Percentiles rank a stretch among this genome's conserved stretches.
These are phyloP conservation scores for Lagodon rhomboides DNA, from an alignment of 2,797 vertebrate genomes.

Conservation along the genomic window DNA sequence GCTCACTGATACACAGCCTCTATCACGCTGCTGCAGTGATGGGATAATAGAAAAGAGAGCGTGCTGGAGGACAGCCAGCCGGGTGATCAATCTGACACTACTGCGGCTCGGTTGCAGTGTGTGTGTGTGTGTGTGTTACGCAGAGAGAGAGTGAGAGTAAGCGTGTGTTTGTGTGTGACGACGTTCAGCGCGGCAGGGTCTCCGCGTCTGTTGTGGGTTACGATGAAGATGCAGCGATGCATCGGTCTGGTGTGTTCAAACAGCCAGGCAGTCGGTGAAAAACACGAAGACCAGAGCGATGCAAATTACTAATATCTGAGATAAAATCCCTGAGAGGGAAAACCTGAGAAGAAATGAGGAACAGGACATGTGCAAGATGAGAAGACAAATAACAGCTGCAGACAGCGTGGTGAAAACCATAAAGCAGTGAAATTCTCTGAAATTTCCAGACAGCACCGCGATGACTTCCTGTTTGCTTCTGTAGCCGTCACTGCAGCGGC, in stretches of 20 bases:
- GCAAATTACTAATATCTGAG: not conserved
- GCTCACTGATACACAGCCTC: not conserved
- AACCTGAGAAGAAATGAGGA: not conserved
- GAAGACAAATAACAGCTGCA: conserved; percentile 1
- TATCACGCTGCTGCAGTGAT: conserved; percentile 20
- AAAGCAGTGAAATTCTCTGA: conserved; percentile 65
- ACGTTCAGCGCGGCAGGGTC: conserved; percentile 12
- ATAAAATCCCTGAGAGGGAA: not conserved
- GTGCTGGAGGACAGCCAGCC: conserved; percentile 42
- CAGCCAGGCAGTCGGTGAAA: not conserved
- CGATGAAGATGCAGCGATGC: not conserved
- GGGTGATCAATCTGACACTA: conserved; percentile 53
- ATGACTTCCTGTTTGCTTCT: conserved; percentile 70
- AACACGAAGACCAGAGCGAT: not conserved
- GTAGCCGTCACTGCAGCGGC: conserved; percentile 39
- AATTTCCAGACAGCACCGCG: conserved; percentile 61
- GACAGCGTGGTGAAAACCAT: conserved; percentile 20
- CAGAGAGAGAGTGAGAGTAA: not conserved
- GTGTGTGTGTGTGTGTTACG: conserved; percentile 25
- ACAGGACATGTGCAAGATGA: not conserved
- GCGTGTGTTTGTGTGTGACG: conserved; percentile 1
- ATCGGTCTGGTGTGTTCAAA: not conserved
- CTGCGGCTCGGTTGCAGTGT: conserved; percentile 15
- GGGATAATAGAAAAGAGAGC: conserved; percentile 39
- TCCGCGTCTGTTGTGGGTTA: not conserved